Evolutionary conservation across 2,797 vertebrate species (phyloP).

Genomic region (Rhinatrema bivittatum): DNA sequence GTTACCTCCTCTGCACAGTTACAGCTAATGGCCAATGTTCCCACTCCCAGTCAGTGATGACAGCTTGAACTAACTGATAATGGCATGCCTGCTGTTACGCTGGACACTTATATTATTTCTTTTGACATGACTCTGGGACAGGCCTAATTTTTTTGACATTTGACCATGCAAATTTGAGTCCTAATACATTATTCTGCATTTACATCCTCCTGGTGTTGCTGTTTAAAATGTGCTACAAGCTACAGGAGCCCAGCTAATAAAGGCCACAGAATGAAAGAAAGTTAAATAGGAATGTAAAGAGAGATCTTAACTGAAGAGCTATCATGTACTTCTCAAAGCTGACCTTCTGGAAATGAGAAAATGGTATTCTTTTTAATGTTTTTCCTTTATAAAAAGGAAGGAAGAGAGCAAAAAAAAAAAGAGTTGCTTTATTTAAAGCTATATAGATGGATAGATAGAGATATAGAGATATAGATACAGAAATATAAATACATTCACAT

Average conservation of each 20-base stretch:
- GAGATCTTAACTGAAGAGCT: slow-evolving; percentile 61
- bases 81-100: slow-evolving; percentile 89
- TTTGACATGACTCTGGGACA: slow-evolving; percentile 96
- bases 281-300: slow-evolving; percentile 79
- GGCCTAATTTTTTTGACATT: slow-evolving; percentile 99
- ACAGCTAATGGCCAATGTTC: slow-evolving; percentile 91
- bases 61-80: slow-evolving; percentile 94
- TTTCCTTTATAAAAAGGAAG: no score
- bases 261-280: slow-evolving; percentile 65
- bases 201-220: slow-evolving; percentile 80
- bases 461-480: no score
- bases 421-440: no score
- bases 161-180: slow-evolving; percentile 99
- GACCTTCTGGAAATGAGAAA: slow-evolving; percentile 52
- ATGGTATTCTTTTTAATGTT: slow-evolving; percentile 1
- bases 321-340: slow-evolving; percentile 48
- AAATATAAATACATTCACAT: no score
- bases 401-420: no score
- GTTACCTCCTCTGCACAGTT: slow-evolving; percentile 63
- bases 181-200: slow-evolving; percentile 98
- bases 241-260: slow-evolving; percentile 76
- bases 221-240: slow-evolving; percentile 76
- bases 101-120: slow-evolving; percentile 91
- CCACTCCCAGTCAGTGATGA: slow-evolving; percentile 85
- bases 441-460: no score